Evolutionary conservation across 1,140 invertebrate species (phyloP).

Genomic region (Aphis craccivora): DNA sequence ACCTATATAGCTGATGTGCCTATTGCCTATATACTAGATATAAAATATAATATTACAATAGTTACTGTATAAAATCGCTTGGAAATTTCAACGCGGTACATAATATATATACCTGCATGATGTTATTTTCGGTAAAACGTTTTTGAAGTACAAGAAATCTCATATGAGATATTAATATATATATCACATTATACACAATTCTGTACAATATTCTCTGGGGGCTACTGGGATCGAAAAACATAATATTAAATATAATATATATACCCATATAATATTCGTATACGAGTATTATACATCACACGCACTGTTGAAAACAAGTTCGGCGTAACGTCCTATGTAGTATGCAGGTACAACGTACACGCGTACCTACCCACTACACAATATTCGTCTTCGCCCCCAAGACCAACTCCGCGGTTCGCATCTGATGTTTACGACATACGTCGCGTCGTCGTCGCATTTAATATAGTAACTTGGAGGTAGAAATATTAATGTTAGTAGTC

Average conservation of each 20-base stretch:
- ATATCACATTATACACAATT: not conserved
- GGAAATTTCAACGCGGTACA: not conserved
- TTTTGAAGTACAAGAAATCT: not conserved
- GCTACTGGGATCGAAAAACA: not conserved
- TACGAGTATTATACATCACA: not conserved
- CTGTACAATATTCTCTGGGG: not conserved
- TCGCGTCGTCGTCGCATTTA: not conserved
- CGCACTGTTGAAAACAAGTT: not conserved
- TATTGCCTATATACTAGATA: not conserved
- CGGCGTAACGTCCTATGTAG: not conserved
- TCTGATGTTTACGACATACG: not conserved
- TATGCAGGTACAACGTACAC: not conserved
- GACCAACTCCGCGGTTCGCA: not conserved
- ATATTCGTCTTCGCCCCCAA: constrained; percentile 12
- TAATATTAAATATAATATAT: not conserved
- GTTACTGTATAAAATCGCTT: not conserved
- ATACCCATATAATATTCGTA: not conserved
- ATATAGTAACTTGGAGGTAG: not conserved
- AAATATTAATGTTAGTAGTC: not conserved
- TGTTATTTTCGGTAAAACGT: constrained; percentile 1
- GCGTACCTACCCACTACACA: not conserved
- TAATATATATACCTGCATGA: not conserved
- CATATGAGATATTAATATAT: too few relatives aligned
- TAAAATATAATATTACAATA: not conserved
- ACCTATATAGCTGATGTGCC: not conserved